Base-by-base conservation (phyloP, 1,140 invertebrate genomes). In the Macrocentrus cingulum region DNA sequence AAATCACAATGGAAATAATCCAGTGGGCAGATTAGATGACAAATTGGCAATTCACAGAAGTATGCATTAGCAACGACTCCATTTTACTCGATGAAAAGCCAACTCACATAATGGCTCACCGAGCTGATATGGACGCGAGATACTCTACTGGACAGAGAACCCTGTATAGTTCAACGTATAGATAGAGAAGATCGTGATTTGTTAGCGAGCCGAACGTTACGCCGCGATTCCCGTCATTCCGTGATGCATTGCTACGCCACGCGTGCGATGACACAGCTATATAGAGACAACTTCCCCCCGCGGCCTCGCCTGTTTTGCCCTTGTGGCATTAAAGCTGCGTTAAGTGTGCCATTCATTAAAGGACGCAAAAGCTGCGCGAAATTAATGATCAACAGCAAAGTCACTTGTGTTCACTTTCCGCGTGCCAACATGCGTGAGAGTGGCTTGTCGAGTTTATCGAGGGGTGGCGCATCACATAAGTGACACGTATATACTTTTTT, bases 231-330 rank as follows among this genome's bases (percentile, higher is more conserved):
- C 67, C 69, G 67, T 72, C 70, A 66, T 68, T 68, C 65, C 52
- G 63, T 74, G 71, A 74, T 74, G 66, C 71, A 74, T 74, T 64
- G 68, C 65, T 71, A 69, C 67, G 66, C 65, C 71, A 67, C 68
- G 68, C 69, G 67, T 63, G 60, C 63, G 67, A 70, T 71, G 69
- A 73, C 71, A 65, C 63, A 65, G 67, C 67, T 61, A 63, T 60
- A 48, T 32, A 54, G n/a, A n/a, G n/a, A n/a, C n/a, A n/a, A n/a
- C n/a, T n/a, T n/a, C n/a, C n/a, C n/a, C n/a, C n/a, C n/a, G 59
- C 42, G 34, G 50, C 44, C 49, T 60, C 59, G 32, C 25, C 54
- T 56, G 60, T 57, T 61, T n/a, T 61, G 59, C 56, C 18, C 61
- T 54, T 64, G 45, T 63, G 57, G 49, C 41, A 62, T 56, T 59